Percentiles rank a stretch among this genome's conserved stretches.
Conservation (phyloP, 2,113 vertebrate species). For the Hypocryptadius cinnamomeus region DNA sequence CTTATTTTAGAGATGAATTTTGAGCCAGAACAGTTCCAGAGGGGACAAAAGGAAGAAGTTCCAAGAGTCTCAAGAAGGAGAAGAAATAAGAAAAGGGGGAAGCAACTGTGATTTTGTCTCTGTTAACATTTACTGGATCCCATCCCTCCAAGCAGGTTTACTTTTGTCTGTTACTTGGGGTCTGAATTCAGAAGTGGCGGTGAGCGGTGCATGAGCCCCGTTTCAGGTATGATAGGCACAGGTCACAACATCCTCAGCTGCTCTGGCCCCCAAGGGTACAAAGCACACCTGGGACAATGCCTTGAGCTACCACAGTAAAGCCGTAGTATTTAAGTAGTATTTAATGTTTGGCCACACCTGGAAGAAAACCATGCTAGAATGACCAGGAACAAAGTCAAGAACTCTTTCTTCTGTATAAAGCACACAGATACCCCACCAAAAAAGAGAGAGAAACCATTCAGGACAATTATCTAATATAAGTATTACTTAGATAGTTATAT, state of each 20-base stretch:
- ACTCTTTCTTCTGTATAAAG: background rate
- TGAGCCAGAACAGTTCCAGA: background rate
- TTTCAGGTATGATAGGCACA: background rate
- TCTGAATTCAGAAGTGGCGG: background rate
- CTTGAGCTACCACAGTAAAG: background rate
- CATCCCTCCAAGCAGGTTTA: background rate
- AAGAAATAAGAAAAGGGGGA: background rate
- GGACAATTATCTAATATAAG: background rate
- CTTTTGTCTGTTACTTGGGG: background rate
- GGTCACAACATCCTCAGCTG: background rate
- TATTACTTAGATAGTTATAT: background rate
- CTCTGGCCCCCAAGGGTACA: background rate
- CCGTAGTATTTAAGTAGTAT: background rate
- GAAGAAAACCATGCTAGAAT: background rate
- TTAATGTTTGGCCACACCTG: background rate
- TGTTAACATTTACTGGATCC: background rate
- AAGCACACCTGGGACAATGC: background rate
- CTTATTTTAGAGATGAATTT: background rate
- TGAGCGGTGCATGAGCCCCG: fast-evolving
- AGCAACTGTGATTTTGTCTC: background rate
- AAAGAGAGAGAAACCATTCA: background rate
- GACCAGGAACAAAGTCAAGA: background rate
- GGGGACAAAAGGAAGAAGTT: background rate
- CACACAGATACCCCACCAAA: background rate
- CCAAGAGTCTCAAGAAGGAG: background rate